Conservation (phyloP, 2,888 invertebrate species). For the Blera fallax region DNA sequence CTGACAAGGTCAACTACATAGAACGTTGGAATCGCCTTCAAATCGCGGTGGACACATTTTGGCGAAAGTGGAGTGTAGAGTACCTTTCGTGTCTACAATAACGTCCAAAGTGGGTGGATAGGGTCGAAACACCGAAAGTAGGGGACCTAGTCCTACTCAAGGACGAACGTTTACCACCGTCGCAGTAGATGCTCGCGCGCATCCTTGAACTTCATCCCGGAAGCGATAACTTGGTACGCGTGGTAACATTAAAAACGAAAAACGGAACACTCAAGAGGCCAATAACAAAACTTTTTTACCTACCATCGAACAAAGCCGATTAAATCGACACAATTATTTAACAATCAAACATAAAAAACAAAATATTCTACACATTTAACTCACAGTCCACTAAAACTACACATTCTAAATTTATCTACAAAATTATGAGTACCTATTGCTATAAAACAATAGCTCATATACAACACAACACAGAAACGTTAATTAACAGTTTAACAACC, state of each 20-base stretch:
- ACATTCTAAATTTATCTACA: too few species aligned
- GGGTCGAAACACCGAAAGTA: neutral
- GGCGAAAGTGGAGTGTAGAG: slow-evolving; percentile 8
- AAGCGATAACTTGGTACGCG: neutral
- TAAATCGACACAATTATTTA: neutral
- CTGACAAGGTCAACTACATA: neutral
- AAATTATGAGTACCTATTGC: too few species aligned
- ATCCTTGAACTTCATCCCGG: neutral
- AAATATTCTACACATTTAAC: neutral
- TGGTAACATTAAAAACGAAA: slow-evolving; percentile 5
- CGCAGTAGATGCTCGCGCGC: neutral
- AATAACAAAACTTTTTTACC: neutral
- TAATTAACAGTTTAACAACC: too few species aligned
- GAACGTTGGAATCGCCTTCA: neutral
- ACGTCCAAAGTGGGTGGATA: neutral
- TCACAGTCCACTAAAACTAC: too few species aligned
- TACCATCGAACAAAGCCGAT: neutral
- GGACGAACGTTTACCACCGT: neutral
- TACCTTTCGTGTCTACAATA: slow-evolving; percentile 16
- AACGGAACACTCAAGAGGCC: neutral
- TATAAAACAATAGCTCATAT: too few species aligned
- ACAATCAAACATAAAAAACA: neutral
- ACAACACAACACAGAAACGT: too few species aligned
- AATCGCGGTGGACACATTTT: neutral
- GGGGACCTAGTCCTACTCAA: slow-evolving; percentile 1